Percentiles rank a stretch among this genome's conserved stretches.
These are phyloP conservation scores for Drosophila kepulauana DNA, from an alignment of 1,140 invertebrate species.

Conservation along the genomic window DNA sequence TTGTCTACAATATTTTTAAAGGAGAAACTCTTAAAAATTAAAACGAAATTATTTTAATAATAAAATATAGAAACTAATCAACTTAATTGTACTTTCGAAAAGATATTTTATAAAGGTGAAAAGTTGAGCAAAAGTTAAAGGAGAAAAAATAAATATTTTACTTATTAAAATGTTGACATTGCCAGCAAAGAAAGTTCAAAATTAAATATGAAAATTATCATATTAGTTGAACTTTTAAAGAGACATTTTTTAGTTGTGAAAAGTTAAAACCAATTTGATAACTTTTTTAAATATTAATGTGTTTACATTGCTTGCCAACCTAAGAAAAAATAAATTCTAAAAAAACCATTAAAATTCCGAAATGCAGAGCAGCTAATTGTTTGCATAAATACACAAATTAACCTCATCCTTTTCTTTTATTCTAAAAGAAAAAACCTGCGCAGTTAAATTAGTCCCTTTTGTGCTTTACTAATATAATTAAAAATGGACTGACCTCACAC, in stretches of 20 bases:
- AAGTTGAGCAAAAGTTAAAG: no score
- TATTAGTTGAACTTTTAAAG: no score
- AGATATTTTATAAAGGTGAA: no score
- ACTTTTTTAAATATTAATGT: not conserved
- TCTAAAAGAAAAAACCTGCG: conserved; percentile 26
- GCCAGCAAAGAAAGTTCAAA: not conserved
- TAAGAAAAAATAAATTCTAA: not conserved
- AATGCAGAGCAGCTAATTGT: conserved; percentile 42
- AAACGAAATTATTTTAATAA: no score
- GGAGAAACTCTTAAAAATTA: no score
- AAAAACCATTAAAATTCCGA: conserved; percentile 18
- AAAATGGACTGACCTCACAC: not conserved
- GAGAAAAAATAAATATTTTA: no score
- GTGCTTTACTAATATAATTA: not conserved
- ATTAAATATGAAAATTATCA: no score
- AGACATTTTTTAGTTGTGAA: no score
- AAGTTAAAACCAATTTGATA: no score
- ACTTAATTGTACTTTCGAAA: no score
- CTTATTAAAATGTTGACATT: not conserved
- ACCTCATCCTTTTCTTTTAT: conserved; percentile 7
- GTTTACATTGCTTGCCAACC: not conserved
- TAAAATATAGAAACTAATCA: no score
- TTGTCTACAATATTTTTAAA: no score
- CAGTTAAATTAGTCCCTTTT: conserved; percentile 26
- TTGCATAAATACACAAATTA: conserved; percentile 58